Percentiles rank a stretch among this genome's conserved stretches.
phyloP scores from a whole-genome alignment of 2,797 vertebrate species.

The Hydrocynus forskahlii region DNA sequence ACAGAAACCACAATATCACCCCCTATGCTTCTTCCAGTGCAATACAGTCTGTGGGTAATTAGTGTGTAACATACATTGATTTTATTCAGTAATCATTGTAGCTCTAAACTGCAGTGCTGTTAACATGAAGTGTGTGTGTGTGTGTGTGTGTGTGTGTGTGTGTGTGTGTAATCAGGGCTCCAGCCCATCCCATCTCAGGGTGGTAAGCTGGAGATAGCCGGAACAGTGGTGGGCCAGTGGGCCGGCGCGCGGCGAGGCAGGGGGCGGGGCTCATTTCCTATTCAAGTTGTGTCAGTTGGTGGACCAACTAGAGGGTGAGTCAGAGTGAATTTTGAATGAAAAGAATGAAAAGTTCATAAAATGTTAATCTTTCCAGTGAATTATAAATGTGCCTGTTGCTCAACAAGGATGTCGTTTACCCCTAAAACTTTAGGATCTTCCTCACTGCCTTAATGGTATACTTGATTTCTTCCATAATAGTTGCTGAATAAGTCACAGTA shows the following conservation, averaged over 20 bases:
- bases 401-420: background rate
- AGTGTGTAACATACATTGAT: too few relatives aligned
- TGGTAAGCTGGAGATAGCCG: constrained; percentile 95
- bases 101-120: background rate
- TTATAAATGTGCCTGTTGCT: background rate
- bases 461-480: background rate
- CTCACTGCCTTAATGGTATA: background rate
- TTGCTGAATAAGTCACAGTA: background rate
- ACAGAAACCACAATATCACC: too few relatives aligned
- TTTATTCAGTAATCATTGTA: too few relatives aligned
- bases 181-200: constrained; percentile 90
- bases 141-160: constrained; percentile 21
- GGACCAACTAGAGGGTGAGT: constrained; percentile 88
- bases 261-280: constrained; percentile 85
- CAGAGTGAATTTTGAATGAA: background rate
- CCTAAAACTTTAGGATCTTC: background rate
- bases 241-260: constrained; percentile 87
- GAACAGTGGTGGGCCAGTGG: constrained; percentile 96
- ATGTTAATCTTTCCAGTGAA: background rate
- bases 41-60: too few relatives aligned
- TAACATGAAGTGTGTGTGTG: constrained; percentile 8
- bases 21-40: too few relatives aligned
- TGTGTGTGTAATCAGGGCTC: constrained; percentile 72
- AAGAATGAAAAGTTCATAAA: background rate
- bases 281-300: constrained; percentile 94